Evolutionary conservation across 2,888 invertebrate species (phyloP), one percentile per base, ranked within the genome.

Genomic region (Boloria euphrosyne): DNA sequence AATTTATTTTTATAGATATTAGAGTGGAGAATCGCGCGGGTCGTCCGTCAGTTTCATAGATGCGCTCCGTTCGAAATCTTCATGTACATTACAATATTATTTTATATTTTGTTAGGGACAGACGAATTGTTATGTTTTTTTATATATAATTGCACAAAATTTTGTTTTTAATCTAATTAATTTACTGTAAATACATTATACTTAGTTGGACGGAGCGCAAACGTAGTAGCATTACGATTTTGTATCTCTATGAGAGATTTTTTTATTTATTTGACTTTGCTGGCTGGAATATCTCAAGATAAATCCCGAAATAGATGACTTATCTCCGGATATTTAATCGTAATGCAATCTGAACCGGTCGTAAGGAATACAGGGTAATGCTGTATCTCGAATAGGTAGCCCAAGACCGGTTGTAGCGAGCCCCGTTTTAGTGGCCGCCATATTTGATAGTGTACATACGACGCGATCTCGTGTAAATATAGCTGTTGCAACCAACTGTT

Each of bases 401-500:
- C 61, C 51, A 51, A 47, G 57, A 65, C 57, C 59, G 47, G 49
- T 17, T 5, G 53, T 1, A 16, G 18, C n/a, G 46, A 22, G 73
- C 66, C 75, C 65, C 77, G 79, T 79, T 78, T 71, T 79, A 79
- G 77, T 69, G 78, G 74, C 68, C 43, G 46, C 69, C 71, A 44
- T 7, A 38, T 38, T 10, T 38, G 10, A 38, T 38, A 22, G 59
- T 71, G 71, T 72, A 73, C 47, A 74, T 74, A 71, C 67, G 54
- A 46, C 53, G 66, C 55, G 64, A 61, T 67, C 69, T 73, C 72
- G 64, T 69, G 67, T 49, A 54, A 65, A 66, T 58, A 61, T 67
- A 67, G 68, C 68, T 75, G 78, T 81, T 80, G 81, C 82, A 81
- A 80, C 80, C 81, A 81, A 83, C 82, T 83, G 82, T 84, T 83